phyloP scores from a whole-genome alignment of 2,113 vertebrate species.

The Eleginops maclovinus region DNA sequence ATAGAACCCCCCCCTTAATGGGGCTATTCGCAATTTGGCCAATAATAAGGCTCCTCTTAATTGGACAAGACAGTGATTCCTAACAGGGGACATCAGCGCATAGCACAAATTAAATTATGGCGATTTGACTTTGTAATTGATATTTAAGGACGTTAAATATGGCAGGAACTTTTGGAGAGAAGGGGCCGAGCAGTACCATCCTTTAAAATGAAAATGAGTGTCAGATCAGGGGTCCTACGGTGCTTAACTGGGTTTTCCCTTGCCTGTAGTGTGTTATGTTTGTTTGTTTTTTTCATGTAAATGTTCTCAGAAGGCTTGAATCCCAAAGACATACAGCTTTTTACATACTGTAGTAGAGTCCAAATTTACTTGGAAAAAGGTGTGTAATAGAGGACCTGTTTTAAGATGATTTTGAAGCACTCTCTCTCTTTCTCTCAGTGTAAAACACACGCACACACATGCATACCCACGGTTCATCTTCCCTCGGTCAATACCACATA shows the following conservation, averaged over 20 bases:
- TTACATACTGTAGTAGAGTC: no score
- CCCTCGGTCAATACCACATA: constrained; percentile 69
- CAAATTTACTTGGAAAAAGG: no score
- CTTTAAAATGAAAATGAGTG: no score
- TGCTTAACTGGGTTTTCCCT: no score
- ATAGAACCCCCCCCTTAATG: constrained; percentile 53
- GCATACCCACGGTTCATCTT: constrained; percentile 55
- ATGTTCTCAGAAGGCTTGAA: no score
- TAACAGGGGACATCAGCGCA: constrained; percentile 73
- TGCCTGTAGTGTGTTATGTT: no score
- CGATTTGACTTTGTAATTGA: constrained; percentile 81
- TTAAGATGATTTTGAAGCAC: no score
- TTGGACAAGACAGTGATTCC: constrained; percentile 82
- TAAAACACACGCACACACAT: constrained; percentile 2
- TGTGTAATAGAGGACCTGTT: no score
- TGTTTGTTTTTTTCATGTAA: no score
- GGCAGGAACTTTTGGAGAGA: constrained; percentile 42
- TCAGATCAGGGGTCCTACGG: neutral
- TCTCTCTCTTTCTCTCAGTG: neutral
- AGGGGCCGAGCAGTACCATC: no score
- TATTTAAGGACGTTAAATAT: constrained; percentile 81
- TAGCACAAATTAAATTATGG: constrained; percentile 78
- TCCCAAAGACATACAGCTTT: neutral
- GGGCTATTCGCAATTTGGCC: constrained; percentile 66
- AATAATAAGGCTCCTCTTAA: constrained; percentile 74